Evolutionary conservation across 2,113 vertebrate species (phyloP).

Genomic region (Myotis yumanensis): DNA sequence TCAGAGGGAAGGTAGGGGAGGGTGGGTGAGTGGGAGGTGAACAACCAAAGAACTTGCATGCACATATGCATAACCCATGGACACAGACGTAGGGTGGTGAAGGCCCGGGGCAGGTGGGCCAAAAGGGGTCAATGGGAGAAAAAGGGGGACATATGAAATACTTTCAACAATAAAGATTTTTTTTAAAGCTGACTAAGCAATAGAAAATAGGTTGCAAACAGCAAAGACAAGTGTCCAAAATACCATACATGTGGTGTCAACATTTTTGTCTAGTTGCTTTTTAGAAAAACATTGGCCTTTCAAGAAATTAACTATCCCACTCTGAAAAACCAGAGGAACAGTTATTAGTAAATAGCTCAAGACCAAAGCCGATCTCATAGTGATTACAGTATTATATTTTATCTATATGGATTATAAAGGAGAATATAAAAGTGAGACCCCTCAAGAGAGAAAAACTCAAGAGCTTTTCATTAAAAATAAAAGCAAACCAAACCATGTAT

Average conservation of each 20-base stretch:
- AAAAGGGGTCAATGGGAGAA: no score
- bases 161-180: no score
- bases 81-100: no score
- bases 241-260: background rate
- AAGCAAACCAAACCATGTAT: background rate
- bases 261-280: background rate
- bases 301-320: background rate
- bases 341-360: slow-evolving; percentile 19
- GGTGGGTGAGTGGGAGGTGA: no score
- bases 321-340: background rate
- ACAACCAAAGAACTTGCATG: no score
- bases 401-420: background rate
- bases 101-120: no score
- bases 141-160: no score
- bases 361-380: background rate
- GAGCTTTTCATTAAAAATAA: slow-evolving; percentile 28
- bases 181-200: background rate
- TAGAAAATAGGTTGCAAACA: background rate
- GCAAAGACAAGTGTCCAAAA: background rate
- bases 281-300: background rate
- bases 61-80: no score
- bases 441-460: slow-evolving; percentile 1
- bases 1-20: no score
- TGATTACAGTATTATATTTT: background rate
- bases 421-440: background rate